Conservation (phyloP, 2,888 invertebrate genomes). For the Harpalus rubripes region DNA sequence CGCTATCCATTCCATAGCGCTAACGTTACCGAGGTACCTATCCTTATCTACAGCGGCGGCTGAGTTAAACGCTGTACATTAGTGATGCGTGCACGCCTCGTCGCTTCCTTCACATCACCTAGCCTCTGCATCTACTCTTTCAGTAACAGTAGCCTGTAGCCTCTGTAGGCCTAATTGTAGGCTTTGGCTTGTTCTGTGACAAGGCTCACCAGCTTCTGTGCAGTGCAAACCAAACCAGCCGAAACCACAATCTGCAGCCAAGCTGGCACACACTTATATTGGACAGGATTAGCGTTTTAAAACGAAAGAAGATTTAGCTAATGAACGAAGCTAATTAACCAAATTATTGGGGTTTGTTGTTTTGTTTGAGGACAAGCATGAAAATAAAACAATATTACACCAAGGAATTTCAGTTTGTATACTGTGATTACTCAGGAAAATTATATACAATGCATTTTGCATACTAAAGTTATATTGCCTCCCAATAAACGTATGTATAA, state of each 20-base stretch:
- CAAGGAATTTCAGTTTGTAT: no score
- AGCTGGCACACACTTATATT: background rate
- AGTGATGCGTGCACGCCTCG: conserved; percentile 69
- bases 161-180: conserved; percentile 44
- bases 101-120: conserved; percentile 69
- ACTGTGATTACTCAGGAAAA: no score
- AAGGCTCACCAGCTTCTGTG: conserved; percentile 26
- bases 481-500: no score
- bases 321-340: conserved; percentile 17
- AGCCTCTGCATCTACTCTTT: background rate
- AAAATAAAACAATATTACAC: no score
- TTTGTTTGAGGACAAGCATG: background rate
- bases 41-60: conserved; percentile 52
- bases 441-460: no score
- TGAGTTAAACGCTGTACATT: conserved; percentile 54
- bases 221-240: background rate
- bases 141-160: conserved; percentile 25
- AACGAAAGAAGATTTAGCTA: conserved; percentile 11
- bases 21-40: background rate
- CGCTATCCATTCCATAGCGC: no score
- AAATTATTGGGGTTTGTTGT: conserved; percentile 11
- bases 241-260: background rate
- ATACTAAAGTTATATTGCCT: no score
- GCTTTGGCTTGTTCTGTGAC: conserved; percentile 46
- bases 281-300: conserved; percentile 3